These are phyloP conservation scores for Clostera curtula DNA, from an alignment of 2,888 invertebrate genomes.

Conservation along the genomic window DNA sequence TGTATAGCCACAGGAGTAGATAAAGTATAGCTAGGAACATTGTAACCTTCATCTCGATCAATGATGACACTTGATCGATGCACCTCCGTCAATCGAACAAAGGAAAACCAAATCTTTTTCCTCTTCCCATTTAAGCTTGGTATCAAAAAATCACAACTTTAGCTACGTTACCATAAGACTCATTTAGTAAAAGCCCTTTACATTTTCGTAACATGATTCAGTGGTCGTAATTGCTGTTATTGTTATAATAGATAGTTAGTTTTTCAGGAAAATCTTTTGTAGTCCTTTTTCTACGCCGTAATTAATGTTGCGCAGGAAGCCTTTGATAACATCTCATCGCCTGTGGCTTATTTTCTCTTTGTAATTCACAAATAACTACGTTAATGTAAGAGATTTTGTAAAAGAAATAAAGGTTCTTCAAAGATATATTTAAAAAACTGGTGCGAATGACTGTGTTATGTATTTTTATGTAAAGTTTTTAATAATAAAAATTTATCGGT, in stretches of 20 bases:
- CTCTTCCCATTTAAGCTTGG: too few relatives aligned
- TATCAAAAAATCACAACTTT: too few relatives aligned
- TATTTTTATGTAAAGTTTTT: too few relatives aligned
- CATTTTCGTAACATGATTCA: slow-evolving; percentile 5
- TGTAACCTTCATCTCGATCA: too few relatives aligned
- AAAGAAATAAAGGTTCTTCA: slow-evolving; percentile 30
- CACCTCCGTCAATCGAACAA: too few relatives aligned
- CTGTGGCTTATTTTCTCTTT: slow-evolving; percentile 7
- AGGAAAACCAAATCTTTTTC: too few relatives aligned
- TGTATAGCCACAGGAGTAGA: too few relatives aligned
- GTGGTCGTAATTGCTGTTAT: slow-evolving; percentile 14
- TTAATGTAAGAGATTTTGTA: slow-evolving; percentile 13
- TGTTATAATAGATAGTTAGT: slow-evolving; percentile 14
- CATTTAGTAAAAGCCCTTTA: slow-evolving; percentile 3
- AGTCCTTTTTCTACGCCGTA: slow-evolving; percentile 5
- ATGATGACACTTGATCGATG: too few relatives aligned
- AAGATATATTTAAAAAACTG: slow-evolving; percentile 26
- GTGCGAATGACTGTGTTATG: too few relatives aligned
- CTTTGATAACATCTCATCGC: slow-evolving; percentile 4
- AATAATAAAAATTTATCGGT: too few relatives aligned
- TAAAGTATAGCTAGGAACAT: too few relatives aligned
- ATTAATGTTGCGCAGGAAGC: slow-evolving; percentile 9
- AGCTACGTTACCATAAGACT: too few relatives aligned
- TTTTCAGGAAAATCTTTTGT: slow-evolving; percentile 14
- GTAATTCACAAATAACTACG: slow-evolving; percentile 17